Conservation (phyloP, 2,113 vertebrate species). For the Setophaga petechia region DNA sequence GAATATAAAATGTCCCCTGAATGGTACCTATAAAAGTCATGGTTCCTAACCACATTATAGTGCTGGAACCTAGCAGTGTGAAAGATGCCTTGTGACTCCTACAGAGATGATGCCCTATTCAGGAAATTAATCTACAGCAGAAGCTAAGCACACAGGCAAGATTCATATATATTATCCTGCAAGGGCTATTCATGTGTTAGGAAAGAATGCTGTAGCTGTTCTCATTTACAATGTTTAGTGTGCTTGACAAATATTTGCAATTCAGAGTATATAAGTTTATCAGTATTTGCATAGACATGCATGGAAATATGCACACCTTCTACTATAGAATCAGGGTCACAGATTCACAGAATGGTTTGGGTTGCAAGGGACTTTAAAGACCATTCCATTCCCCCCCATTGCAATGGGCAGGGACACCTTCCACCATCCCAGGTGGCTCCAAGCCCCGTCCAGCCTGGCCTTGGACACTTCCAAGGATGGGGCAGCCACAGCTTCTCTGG, state of each 20-base stretch:
- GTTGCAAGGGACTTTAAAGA: neutral
- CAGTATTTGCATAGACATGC: neutral
- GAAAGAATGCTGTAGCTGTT: neutral
- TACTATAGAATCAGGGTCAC: neutral
- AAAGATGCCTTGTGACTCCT: conserved; percentile 52
- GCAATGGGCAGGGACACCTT: neutral
- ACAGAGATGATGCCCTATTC: conserved; percentile 38
- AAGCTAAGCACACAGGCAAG: conserved; percentile 12
- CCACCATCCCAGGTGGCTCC: neutral
- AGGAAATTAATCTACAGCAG: conserved; percentile 49
- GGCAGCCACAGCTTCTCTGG: neutral
- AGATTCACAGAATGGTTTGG: neutral
- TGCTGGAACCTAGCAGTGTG: neutral
- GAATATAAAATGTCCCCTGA: conserved; percentile 50
- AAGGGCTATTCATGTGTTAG: neutral
- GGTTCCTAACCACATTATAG: conserved; percentile 38
- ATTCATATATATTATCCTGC: conserved; percentile 19
- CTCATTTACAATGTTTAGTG: conserved; percentile 1
- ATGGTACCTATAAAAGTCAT: conserved; percentile 42
- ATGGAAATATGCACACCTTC: neutral
- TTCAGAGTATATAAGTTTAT: neutral
- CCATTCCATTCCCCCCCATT: rapidly evolving
- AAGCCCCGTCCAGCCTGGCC: rapidly evolving
- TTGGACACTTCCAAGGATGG: neutral
- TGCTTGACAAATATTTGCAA: conserved; percentile 9